These are phyloP conservation scores for Stictocephala bisonia DNA, from an alignment of 2,888 invertebrate species.

Conservation along the genomic window DNA sequence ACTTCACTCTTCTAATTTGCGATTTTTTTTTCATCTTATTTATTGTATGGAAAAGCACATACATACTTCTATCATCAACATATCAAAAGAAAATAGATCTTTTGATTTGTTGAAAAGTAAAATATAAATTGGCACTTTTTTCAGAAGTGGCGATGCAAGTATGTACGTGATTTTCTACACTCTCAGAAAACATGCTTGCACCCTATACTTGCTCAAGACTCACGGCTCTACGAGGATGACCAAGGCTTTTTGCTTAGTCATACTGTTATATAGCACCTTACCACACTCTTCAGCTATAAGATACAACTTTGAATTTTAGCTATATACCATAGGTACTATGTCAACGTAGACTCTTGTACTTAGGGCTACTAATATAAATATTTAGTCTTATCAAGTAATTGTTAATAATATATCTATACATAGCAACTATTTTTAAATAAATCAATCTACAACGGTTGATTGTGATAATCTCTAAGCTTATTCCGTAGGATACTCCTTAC, in stretches of 20 bases:
- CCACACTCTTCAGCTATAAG: slow-evolving; percentile 32
- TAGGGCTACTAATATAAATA: slow-evolving; percentile 35
- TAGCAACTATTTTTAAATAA: slow-evolving; percentile 39
- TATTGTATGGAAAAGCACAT: no score
- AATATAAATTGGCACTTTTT: no score
- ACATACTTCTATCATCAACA: no score
- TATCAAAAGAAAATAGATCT: no score
- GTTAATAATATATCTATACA: slow-evolving; percentile 36
- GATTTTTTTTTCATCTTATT: no score
- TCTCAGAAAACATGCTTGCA: no score
- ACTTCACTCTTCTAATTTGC: no score
- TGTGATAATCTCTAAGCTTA: slow-evolving; percentile 34
- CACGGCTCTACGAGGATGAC: slow-evolving; percentile 20
- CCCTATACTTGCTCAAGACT: slow-evolving; percentile 30
- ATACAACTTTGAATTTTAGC: slow-evolving; percentile 35
- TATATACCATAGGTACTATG: slow-evolving; percentile 39
- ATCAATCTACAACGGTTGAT: slow-evolving; percentile 30
- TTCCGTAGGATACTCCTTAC: slow-evolving; percentile 14
- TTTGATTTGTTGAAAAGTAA: no score
- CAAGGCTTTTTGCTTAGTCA: slow-evolving; percentile 39
- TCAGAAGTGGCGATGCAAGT: no score
- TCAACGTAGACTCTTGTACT: slow-evolving; percentile 34
- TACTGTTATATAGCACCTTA: neutral
- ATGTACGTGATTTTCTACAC: no score
- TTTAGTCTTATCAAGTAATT: slow-evolving; percentile 33